Conservation (phyloP, 2,797 vertebrate genomes). For the Xyrichtys novacula region DNA sequence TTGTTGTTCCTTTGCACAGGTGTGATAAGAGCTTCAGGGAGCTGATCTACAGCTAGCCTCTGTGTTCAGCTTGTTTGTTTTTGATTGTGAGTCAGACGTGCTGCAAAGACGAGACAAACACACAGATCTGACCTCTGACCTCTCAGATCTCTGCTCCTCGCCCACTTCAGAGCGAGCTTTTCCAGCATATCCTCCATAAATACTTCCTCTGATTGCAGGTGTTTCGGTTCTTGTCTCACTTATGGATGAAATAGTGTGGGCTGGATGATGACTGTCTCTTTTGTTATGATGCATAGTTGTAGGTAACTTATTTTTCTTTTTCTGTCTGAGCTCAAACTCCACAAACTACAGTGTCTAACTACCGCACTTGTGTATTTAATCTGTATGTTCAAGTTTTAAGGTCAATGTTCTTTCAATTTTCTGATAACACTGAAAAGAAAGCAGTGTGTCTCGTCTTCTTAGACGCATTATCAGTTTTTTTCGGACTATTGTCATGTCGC, state of each 20-base stretch:
- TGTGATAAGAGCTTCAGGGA: conserved; percentile 59
- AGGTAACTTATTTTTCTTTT: too few relatives aligned
- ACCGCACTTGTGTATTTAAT: too few relatives aligned
- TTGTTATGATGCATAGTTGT: background rate
- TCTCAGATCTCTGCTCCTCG: conserved; percentile 15
- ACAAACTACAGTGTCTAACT: too few relatives aligned
- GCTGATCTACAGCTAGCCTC: conserved; percentile 47
- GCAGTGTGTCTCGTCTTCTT: too few relatives aligned
- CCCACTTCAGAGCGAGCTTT: background rate
- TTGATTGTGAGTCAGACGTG: conserved; percentile 47
- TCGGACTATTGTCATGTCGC: too few relatives aligned
- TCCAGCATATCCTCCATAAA: background rate
- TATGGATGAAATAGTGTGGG: background rate
- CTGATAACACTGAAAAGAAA: too few relatives aligned
- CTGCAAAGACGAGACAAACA: conserved; percentile 58
- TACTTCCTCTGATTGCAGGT: background rate
- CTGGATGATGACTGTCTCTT: background rate
- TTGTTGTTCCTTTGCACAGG: conserved; percentile 43
- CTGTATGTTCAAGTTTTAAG: too few relatives aligned
- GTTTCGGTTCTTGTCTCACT: background rate
- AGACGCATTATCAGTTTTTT: too few relatives aligned
- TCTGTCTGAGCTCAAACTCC: too few relatives aligned
- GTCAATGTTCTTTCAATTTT: too few relatives aligned
- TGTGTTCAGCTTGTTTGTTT: conserved; percentile 58
- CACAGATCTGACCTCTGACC: conserved; percentile 56